phyloP scores from a whole-genome alignment of 2,797 vertebrate species.

The Thaleichthys pacificus region DNA sequence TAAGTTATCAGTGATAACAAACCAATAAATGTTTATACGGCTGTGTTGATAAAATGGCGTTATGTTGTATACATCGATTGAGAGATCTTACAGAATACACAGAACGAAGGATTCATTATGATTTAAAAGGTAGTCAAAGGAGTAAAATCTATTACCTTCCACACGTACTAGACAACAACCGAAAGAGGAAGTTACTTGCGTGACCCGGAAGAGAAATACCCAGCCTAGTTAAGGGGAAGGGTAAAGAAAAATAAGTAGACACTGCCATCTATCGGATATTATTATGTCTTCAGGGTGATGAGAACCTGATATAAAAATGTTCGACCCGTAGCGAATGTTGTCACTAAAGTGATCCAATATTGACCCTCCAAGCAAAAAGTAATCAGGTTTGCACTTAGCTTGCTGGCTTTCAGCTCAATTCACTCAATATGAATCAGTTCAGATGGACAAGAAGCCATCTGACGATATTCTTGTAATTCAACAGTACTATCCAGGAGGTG shows the following conservation, averaged over 20 bases:
- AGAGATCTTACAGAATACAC: fast-evolving
- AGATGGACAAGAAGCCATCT: neutral
- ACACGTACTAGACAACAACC: constrained; percentile 58
- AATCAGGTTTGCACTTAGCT: neutral
- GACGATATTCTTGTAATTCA: neutral
- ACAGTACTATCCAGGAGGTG: constrained; percentile 46
- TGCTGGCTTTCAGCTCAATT: no score
- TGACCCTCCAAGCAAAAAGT: no score
- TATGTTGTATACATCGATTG: fast-evolving
- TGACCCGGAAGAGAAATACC: constrained; percentile 45
- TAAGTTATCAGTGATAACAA: neutral
- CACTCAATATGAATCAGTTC: neutral
- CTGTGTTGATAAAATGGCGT: neutral
- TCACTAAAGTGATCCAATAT: no score
- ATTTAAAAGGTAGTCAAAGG: constrained; percentile 38
- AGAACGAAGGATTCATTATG: constrained; percentile 58
- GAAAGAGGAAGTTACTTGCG: constrained; percentile 71
- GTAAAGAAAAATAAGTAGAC: neutral
- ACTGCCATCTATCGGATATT: constrained; percentile 31
- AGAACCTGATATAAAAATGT: neutral
- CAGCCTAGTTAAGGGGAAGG: constrained; percentile 9
- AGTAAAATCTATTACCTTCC: constrained; percentile 54
- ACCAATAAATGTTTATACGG: neutral
- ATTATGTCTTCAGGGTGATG: neutral
- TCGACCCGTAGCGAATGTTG: no score